Evolutionary conservation across 2,113 vertebrate species (phyloP).

Genomic region (Abramis brama): DNA sequence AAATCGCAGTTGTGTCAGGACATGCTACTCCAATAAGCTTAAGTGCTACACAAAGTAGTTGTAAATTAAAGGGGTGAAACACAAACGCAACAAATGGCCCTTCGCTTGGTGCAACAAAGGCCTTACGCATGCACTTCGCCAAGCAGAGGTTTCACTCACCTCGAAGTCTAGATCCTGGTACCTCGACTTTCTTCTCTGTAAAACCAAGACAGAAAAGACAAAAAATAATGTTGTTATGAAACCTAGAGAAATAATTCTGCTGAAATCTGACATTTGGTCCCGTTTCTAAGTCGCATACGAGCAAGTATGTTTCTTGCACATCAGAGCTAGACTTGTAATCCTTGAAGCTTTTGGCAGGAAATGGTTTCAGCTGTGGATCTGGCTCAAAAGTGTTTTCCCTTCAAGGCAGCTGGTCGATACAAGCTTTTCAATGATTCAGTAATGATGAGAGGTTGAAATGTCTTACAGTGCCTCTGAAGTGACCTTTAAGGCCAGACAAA

Average conservation of each 20-base stretch:
- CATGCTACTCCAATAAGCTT: conserved; percentile 76
- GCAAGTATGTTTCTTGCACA: not conserved
- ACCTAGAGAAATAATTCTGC: not conserved
- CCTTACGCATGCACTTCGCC: conserved; percentile 59
- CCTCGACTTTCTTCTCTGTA: conserved; percentile 98
- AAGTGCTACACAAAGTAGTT: conserved; percentile 74
- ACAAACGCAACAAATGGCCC: conserved; percentile 68
- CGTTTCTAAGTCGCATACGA: not conserved
- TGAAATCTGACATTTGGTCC: not conserved
- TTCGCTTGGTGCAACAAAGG: conserved; percentile 64
- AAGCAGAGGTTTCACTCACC: conserved; percentile 81
- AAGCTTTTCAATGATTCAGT: not conserved
- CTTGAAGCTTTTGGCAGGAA: not conserved
- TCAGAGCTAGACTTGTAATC: not conserved
- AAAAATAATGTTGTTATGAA: conserved; percentile 24
- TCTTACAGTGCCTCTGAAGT: not conserved
- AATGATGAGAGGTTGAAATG: conserved; percentile 4
- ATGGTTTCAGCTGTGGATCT: not conserved
- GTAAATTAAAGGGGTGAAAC: conserved; percentile 78
- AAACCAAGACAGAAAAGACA: conserved; percentile 63
- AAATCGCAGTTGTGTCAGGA: conserved; percentile 71
- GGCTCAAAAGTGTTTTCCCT: not conserved
- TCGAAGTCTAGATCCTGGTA: conserved; percentile 99
- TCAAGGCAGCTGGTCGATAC: not conserved
- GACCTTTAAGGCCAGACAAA: not conserved